Percentiles rank a stretch among this genome's conserved stretches.
phyloP scores from a whole-genome alignment of 1,140 invertebrate genomes.

The Whitmania pigra region DNA sequence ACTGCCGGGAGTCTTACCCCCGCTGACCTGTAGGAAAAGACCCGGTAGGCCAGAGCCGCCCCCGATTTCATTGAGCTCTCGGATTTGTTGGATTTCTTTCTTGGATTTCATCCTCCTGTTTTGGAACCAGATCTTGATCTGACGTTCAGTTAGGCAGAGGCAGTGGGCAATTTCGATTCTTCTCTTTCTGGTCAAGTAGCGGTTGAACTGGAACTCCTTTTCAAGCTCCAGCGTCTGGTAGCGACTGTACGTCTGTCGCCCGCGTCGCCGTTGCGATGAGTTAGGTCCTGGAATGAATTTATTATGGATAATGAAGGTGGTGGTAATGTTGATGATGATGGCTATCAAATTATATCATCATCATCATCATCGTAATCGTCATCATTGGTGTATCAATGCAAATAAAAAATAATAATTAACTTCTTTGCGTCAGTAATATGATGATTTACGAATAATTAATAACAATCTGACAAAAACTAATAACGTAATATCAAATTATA shows the following conservation, averaged over 20 bases:
- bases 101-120: constrained; percentile 42
- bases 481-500: not conserved
- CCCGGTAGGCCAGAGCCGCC: not conserved
- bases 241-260: constrained; percentile 80
- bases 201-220: constrained; percentile 42
- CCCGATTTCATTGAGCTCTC: constrained; percentile 9
- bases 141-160: constrained; percentile 85
- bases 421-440: too few species aligned
- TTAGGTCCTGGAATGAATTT: constrained; percentile 4
- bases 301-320: not conserved
- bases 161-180: constrained; percentile 97
- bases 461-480: too few species aligned
- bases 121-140: constrained; percentile 87
- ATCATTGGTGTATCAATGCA: too few species aligned
- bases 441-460: not conserved
- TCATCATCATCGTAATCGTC: constrained; percentile 15
- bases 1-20: not conserved
- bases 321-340: not conserved
- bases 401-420: too few species aligned
- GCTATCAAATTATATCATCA: constrained; percentile 4
- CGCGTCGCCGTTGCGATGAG: constrained; percentile 34
- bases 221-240: constrained; percentile 40
- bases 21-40: not conserved
- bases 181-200: constrained; percentile 86
- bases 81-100: constrained; percentile 31